Evolutionary conservation across 1,140 invertebrate genomes (phyloP), one percentile per base, ranked within the genome.

Genomic region (Atta colombica): DNA sequence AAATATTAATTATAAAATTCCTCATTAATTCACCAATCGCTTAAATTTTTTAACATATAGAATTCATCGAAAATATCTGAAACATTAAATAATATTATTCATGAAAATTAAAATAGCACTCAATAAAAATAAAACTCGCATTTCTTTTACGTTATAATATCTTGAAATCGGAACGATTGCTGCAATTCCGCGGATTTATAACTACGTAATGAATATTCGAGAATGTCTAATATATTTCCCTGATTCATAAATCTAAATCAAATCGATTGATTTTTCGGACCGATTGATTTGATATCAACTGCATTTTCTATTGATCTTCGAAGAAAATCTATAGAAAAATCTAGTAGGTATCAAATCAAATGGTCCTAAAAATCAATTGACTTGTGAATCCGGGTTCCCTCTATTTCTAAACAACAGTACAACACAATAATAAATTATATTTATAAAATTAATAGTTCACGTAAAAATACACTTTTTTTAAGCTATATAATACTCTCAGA

Each of bases 1-100:
- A 65, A 77, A 78, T 51, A 78, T 65, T 49, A 49, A 66, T 78
- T 66, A 55, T 21, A 35, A 66, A 78, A 66, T 78, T 63, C 10
- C 60, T 49, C 21, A 49, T 66, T 77, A 49, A 77, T 77, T 77
- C 21, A 25, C 8, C 14, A 25, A 65, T 78, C 3, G 16, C 10
- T 78, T 6, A n/a, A 78, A 65, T 49, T 49, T 78, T 39, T 51
- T 49, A 45, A 45, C 18, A 31, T 61, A 35, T 35, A 18, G 49
- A 77, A 60, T 25, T 31, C 53, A 60, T 69, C 21, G 39, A 69
- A 69, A 69, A 49, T 69, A 69, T 68, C 39, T 51, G 39, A 51
- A 25, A 14, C 25, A 25, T 69, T 51, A 49, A 69, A 51, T 51
- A 69, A 16, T 25, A 69, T 49, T 69, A 49, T 69, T 69, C 14